These are phyloP conservation scores for Drosophila koepferae DNA, from an alignment of 2,888 invertebrate species.

Conservation along the genomic window DNA sequence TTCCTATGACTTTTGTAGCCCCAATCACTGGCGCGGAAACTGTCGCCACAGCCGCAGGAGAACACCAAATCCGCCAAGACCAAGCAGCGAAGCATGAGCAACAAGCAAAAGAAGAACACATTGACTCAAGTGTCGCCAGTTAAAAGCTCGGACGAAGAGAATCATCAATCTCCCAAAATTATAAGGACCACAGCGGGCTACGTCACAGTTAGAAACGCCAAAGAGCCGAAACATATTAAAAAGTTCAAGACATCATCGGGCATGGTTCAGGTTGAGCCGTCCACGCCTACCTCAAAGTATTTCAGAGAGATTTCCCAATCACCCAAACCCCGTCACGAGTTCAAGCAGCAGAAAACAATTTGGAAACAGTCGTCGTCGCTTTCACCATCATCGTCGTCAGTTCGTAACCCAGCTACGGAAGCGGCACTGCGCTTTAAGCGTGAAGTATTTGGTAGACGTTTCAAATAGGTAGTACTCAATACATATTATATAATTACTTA, in stretches of 20 bases:
- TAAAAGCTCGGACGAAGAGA: conserved; percentile 64
- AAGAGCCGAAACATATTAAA: conserved; percentile 30
- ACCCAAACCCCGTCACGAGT: conserved; percentile 47
- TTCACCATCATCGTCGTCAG: neutral
- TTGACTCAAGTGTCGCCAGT: conserved; percentile 32
- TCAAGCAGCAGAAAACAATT: conserved; percentile 13
- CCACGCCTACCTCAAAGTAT: conserved; percentile 69
- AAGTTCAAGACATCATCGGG: conserved; percentile 72
- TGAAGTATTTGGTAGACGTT: conserved; percentile 38
- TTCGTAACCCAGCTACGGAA: conserved; percentile 46
- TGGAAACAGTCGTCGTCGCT: neutral
- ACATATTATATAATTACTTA: conserved; percentile 1
- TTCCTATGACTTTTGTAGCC: conserved; percentile 24
- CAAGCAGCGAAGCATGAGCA: neutral
- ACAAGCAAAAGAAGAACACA: conserved; percentile 7
- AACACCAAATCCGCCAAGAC: neutral
- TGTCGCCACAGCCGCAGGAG: conserved; percentile 48
- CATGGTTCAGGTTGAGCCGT: conserved; percentile 78
- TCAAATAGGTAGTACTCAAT: conserved; percentile 21
- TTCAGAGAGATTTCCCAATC: conserved; percentile 78
- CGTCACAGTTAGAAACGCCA: conserved; percentile 38
- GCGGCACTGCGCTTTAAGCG: conserved; percentile 61
- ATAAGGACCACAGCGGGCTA: conserved; percentile 68
- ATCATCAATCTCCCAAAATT: conserved; percentile 23
- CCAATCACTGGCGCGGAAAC: conserved; percentile 50